Evolutionary conservation across 2,113 vertebrate species (phyloP).

Genomic region (Plestiodon gilberti): DNA sequence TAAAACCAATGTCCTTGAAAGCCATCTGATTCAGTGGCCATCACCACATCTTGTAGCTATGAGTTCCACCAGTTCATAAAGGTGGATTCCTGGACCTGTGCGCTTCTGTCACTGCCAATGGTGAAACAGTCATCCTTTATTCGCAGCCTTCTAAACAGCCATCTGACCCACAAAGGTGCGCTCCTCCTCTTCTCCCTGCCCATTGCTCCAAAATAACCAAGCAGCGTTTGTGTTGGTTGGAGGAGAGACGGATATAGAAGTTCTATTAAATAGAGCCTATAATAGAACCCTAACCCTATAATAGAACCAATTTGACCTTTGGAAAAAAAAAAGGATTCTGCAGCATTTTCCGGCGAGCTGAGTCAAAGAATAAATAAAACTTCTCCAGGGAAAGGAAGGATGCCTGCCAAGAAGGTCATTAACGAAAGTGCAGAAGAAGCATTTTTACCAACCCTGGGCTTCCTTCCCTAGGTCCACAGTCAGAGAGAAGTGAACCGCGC

Average conservation of each 20-base stretch:
- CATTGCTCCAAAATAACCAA: not conserved
- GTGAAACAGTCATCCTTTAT: not conserved
- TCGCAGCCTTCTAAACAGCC: not conserved
- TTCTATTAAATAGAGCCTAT: too few relatives aligned
- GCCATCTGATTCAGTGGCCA: too few relatives aligned
- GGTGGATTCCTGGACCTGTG: not conserved
- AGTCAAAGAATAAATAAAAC: not conserved
- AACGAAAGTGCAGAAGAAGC: not conserved
- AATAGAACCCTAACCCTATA: too few relatives aligned
- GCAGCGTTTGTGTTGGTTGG: not conserved
- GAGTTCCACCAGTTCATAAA: too few relatives aligned
- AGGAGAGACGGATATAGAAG: too few relatives aligned
- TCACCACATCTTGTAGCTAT: too few relatives aligned
- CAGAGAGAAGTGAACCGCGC: too few relatives aligned
- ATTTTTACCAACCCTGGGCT: not conserved
- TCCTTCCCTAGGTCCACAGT: constrained; percentile 3
- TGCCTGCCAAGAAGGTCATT: not conserved
- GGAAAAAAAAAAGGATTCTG: not conserved
- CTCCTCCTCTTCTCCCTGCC: too few relatives aligned
- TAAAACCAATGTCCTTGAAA: too few relatives aligned
- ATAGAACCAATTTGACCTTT: not conserved
- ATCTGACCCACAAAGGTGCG: not conserved
- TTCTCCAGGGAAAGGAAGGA: not conserved
- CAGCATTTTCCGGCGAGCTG: not conserved
- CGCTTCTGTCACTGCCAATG: not conserved